Conservation (phyloP, 2,888 invertebrate genomes). For the Phalera bucephala region DNA sequence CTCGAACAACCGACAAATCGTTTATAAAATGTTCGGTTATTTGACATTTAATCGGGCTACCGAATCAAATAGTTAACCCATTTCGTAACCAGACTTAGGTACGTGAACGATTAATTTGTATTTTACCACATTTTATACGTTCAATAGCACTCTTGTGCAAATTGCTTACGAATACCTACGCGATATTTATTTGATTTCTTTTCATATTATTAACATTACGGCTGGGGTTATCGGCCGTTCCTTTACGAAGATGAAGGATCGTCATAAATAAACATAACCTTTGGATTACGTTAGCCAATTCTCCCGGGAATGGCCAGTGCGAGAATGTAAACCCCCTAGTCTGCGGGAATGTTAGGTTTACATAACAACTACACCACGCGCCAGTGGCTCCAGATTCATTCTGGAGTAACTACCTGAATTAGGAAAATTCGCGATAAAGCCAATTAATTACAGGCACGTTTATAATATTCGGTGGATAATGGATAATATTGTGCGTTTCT, state of each 20-base stretch:
- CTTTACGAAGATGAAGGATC: not conserved
- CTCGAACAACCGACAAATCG: too few relatives aligned
- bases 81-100: not conserved
- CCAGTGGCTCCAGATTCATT: too few relatives aligned
- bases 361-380: too few relatives aligned
- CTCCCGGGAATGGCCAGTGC: too few relatives aligned
- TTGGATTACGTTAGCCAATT: too few relatives aligned
- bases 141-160: not conserved
- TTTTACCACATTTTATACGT: not conserved
- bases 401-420: too few relatives aligned
- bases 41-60: not conserved
- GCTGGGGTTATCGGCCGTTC: not conserved
- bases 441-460: not conserved
- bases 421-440: not conserved
- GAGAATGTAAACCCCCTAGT: too few relatives aligned
- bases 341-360: too few relatives aligned
- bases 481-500: not conserved
- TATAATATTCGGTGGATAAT: not conserved
- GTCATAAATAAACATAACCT: not conserved
- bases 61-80: not conserved
- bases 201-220: not conserved
- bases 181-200: not conserved
- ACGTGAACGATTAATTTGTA: not conserved
- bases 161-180: not conserved
- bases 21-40: too few relatives aligned